Conservation (phyloP, 2,888 invertebrate genomes). For the Caenorhabditis panamensis region DNA sequence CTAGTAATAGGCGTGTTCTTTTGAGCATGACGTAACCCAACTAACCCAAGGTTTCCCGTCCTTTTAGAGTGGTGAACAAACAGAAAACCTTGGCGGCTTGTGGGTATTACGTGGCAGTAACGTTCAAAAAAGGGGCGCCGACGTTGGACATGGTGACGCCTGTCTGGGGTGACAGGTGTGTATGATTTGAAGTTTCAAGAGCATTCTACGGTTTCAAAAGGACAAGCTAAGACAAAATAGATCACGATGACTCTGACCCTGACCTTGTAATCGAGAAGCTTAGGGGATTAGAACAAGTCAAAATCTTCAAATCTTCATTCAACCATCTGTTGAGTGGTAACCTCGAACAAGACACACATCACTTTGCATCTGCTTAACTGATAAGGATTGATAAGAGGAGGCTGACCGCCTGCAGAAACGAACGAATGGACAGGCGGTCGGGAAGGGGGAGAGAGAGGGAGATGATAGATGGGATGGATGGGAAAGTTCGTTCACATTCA, state of each 20-base stretch:
- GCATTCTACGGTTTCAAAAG: too few relatives aligned
- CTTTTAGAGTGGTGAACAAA: constrained; percentile 8
- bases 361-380: constrained; percentile 42
- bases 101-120: constrained; percentile 1
- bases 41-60: not conserved
- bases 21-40: not conserved
- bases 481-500: not conserved
- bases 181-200: too few relatives aligned
- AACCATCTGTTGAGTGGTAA: too few relatives aligned
- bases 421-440: constrained; percentile 19
- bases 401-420: constrained; percentile 41
- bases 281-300: too few relatives aligned
- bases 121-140: not conserved
- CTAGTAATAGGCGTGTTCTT: not conserved
- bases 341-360: constrained; percentile 51
- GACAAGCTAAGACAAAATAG: too few relatives aligned
- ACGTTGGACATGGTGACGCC: not conserved
- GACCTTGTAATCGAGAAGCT: too few relatives aligned
- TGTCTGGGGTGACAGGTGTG: too few relatives aligned
- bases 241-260: too few relatives aligned
- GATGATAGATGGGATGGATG: constrained; percentile 14
- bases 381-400: constrained; percentile 9
- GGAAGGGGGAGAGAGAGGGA: not conserved
- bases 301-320: too few relatives aligned
- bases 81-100: constrained; percentile 4